Percentiles rank a stretch among this genome's conserved stretches.
Conservation (phyloP, 2,113 vertebrate genomes). For the Siniperca knerii region DNA sequence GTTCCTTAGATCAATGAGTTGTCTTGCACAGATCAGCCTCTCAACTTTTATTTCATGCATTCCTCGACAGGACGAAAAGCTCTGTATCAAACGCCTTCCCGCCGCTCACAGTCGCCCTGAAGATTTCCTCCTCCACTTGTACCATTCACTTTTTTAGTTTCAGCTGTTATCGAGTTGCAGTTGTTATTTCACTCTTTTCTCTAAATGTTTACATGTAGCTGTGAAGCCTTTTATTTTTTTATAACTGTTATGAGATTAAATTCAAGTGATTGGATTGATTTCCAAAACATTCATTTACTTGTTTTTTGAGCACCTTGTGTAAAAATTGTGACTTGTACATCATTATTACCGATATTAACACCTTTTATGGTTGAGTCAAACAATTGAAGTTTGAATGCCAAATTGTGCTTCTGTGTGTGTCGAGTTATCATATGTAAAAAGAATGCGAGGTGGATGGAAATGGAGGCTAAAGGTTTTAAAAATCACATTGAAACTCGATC, state of each 20-base stretch:
- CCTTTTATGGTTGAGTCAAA: constrained; percentile 16
- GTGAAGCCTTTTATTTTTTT: constrained; percentile 43
- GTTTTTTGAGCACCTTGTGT: constrained; percentile 35
- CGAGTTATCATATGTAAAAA: constrained; percentile 14
- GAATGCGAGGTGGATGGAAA: not conserved
- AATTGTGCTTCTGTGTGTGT: constrained; percentile 40
- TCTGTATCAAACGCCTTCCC: constrained; percentile 29
- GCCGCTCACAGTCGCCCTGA: constrained; percentile 2
- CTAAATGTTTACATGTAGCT: constrained; percentile 52
- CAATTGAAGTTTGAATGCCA: constrained; percentile 43
- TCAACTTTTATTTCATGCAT: constrained; percentile 1
- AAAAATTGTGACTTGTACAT: constrained; percentile 23
- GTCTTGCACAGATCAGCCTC: not conserved
- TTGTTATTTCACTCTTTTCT: constrained; percentile 25
- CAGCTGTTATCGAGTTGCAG: not conserved
- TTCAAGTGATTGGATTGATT: constrained; percentile 40
- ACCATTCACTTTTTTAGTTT: constrained; percentile 15
- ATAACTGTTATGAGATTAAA: constrained; percentile 41
- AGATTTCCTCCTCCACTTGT: constrained; percentile 22
- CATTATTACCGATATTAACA: constrained; percentile 24
- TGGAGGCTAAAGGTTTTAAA: not conserved
- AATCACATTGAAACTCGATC: not conserved
- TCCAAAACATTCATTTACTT: constrained; percentile 28
- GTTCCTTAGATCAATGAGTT: not conserved
- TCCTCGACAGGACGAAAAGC: constrained; percentile 10